Conservation (phyloP, 2,888 invertebrate species). For the Corbicula japonica region DNA sequence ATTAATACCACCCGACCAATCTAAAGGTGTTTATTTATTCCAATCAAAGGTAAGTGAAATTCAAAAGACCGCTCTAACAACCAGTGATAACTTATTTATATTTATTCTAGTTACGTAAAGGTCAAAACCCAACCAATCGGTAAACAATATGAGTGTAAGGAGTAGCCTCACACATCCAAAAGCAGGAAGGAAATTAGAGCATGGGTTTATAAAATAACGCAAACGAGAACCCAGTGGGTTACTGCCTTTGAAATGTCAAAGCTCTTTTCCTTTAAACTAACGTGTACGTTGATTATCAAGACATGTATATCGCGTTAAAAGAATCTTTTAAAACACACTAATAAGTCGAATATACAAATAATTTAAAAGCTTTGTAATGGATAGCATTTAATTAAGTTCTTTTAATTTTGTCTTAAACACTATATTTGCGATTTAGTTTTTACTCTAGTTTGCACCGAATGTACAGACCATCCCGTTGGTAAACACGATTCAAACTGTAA, state of each 20-base stretch:
- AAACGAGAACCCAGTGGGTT: too few relatives aligned
- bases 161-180: neutral
- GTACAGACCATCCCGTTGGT: neutral
- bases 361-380: neutral
- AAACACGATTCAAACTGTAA: too few relatives aligned
- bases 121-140: neutral
- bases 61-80: neutral
- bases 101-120: neutral
- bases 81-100: neutral
- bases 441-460: neutral
- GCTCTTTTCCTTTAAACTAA: too few relatives aligned
- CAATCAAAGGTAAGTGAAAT: conserved; percentile 17
- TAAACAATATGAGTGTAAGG: neutral
- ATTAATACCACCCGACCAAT: conserved; percentile 3
- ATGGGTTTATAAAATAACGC: too few relatives aligned
- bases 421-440: too few relatives aligned
- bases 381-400: neutral
- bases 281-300: too few relatives aligned
- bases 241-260: too few relatives aligned
- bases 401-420: too few relatives aligned
- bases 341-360: neutral
- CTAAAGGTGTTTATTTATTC: conserved; percentile 18
- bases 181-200: too few relatives aligned
- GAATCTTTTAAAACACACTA: too few relatives aligned
- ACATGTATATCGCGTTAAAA: too few relatives aligned